Evolutionary conservation across 2,888 invertebrate species (phyloP).

Genomic region (Dryomyza anilis): DNA sequence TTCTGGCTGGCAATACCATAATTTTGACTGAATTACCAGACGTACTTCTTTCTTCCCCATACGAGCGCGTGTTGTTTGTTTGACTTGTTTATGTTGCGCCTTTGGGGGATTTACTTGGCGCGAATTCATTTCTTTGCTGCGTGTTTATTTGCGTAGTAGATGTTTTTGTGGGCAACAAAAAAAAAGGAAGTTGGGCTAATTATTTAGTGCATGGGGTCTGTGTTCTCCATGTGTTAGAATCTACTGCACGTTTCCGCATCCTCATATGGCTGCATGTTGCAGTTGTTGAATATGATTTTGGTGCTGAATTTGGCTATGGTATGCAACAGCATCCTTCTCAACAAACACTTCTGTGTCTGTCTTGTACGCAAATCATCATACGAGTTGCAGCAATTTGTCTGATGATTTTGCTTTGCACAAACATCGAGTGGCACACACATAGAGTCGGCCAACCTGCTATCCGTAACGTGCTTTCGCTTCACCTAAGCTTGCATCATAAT

Average conservation of each 20-base stretch:
- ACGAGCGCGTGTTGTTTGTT: no score
- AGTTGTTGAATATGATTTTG: no score
- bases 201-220: no score
- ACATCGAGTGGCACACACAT: no score
- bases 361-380: conserved; percentile 51
- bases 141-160: conserved; percentile 20
- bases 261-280: neutral
- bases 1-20: conserved; percentile 46
- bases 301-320: neutral
- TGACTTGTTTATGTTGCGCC: no score
- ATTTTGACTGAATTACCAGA: conserved; percentile 54
- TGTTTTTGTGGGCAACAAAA: no score
- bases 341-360: neutral
- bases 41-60: conserved; percentile 15
- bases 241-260: neutral
- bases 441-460: no score
- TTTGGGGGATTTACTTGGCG: conserved; percentile 25
- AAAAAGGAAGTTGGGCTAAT: no score
- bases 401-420: conserved; percentile 23
- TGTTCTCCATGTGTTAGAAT: no score
- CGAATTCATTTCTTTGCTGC: conserved; percentile 25
- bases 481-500: conserved; percentile 50
- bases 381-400: conserved; percentile 52
- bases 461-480: conserved; percentile 36
- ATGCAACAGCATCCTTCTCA: neutral